Conservation (phyloP, 2,797 vertebrate genomes). For the Pangasius larnaudii region DNA sequence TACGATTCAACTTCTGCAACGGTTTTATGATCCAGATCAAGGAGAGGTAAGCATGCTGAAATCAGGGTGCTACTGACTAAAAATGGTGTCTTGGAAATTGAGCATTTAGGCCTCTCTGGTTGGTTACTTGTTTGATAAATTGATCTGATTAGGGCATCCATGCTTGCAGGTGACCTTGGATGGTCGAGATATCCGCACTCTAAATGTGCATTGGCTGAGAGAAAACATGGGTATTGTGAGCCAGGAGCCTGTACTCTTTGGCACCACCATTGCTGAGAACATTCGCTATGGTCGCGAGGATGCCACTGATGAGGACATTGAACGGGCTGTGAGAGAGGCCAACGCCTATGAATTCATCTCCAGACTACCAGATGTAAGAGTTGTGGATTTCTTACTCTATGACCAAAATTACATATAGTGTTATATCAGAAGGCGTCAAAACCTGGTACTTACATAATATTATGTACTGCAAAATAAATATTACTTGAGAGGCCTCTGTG, state of each 20-base stretch:
- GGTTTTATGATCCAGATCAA: constrained; percentile 80
- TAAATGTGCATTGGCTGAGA: constrained; percentile 69
- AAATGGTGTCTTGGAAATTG: neutral
- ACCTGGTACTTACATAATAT: neutral
- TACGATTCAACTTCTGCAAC: constrained; percentile 76
- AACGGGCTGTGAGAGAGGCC: constrained; percentile 66
- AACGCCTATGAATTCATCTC: constrained; percentile 66
- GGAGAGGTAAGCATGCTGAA: constrained; percentile 70
- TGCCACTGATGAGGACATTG: constrained; percentile 64
- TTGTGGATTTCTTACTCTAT: neutral
- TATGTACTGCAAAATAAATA: neutral
- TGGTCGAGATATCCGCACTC: constrained; percentile 61
- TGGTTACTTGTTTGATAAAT: neutral
- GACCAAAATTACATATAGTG: neutral
- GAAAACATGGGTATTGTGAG: constrained; percentile 67
- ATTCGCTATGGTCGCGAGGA: constrained; percentile 66
- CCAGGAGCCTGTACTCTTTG: constrained; percentile 69
- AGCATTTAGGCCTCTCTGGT: neutral
- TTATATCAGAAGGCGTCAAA: neutral
- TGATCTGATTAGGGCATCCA: constrained; percentile 2
- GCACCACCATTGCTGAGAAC: constrained; percentile 63
- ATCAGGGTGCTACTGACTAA: neutral
- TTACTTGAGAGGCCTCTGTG: neutral
- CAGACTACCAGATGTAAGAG: constrained; percentile 64
- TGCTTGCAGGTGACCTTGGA: constrained; percentile 62